Percentiles rank a stretch among this genome's conserved stretches.
These are phyloP conservation scores for Pan paniscus DNA, from an alignment of 2,113 vertebrate species.

Conservation along the genomic window DNA sequence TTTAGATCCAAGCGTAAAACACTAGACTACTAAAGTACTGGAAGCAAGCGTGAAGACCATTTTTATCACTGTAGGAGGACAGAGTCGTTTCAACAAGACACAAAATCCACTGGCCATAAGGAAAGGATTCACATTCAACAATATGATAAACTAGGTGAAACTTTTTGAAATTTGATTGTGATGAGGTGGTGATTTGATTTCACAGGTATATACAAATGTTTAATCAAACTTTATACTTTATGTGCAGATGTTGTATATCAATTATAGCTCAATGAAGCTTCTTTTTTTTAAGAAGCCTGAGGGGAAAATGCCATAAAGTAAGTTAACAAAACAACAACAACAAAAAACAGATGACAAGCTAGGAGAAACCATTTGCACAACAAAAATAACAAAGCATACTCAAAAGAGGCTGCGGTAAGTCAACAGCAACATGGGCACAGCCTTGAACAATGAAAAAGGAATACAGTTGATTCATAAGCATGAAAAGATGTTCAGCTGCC, in stretches of 20 bases:
- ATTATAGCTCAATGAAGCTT: not conserved
- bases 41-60: not conserved
- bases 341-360: not conserved
- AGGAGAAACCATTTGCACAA: not conserved
- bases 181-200: not conserved
- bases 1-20: not conserved
- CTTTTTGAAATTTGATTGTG: not conserved
- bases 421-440: not conserved
- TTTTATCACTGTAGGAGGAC: not conserved
- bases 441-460: not conserved
- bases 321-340: not conserved
- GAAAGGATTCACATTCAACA: not conserved
- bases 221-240: not conserved
- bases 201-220: not conserved
- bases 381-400: not conserved
- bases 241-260: not conserved
- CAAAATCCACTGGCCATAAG: not conserved
- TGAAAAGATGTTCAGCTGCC: not conserved
- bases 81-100: not conserved
- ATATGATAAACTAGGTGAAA: not conserved
- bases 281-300: not conserved
- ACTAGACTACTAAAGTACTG: not conserved
- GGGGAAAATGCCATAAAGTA: not conserved
- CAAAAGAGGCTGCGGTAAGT: not conserved
- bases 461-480: not conserved